phyloP scores from a whole-genome alignment of 2,888 invertebrate species.

The Macrophya alboannulata region DNA sequence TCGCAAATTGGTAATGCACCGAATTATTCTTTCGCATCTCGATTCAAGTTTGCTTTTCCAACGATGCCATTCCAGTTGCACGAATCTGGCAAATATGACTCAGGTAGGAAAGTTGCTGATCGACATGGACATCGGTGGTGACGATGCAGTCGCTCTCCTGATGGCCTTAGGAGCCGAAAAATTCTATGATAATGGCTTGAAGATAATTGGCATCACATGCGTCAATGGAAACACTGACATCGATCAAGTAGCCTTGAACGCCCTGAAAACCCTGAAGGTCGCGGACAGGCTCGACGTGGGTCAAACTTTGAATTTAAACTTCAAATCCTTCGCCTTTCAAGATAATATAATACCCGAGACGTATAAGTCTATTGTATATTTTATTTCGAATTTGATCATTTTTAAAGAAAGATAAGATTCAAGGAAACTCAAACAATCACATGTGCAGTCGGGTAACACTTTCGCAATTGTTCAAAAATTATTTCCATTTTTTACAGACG shows the following conservation, averaged over 20 bases:
- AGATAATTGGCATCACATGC: conserved; percentile 88
- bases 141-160: conserved; percentile 85
- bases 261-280: conserved; percentile 85
- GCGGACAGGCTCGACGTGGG: conserved; percentile 85
- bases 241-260: conserved; percentile 87
- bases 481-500: conserved; percentile 65
- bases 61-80: neutral
- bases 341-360: neutral
- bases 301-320: conserved; percentile 58
- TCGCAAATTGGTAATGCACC: neutral
- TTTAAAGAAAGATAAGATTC: neutral
- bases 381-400: neutral
- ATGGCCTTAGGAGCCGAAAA: conserved; percentile 82
- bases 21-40: neutral
- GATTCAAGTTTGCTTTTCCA: neutral
- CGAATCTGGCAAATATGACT: neutral
- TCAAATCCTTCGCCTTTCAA: neutral
- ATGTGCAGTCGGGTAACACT: neutral
- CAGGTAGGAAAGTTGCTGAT: conserved; percentile 78
- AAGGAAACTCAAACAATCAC: neutral
- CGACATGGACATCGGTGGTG: conserved; percentile 85
- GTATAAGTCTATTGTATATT: neutral
- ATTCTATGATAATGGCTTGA: conserved; percentile 73
- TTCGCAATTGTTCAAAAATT: conserved; percentile 70
- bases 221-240: conserved; percentile 88